Evolutionary conservation across 2,797 vertebrate genomes (phyloP).

Genomic region (Catharus ustulatus): DNA sequence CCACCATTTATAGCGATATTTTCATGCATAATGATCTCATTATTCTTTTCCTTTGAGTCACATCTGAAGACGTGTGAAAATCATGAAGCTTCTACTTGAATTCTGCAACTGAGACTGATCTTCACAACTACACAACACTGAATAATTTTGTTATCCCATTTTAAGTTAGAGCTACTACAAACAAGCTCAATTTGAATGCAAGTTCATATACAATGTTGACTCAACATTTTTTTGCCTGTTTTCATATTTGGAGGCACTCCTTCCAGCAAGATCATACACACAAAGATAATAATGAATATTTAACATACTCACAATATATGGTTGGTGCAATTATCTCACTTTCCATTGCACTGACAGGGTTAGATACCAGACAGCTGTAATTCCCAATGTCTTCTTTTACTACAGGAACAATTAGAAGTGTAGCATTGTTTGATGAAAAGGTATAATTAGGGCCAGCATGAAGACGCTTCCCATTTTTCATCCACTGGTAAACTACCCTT

Average conservation of each 20-base stretch:
- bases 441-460: constrained; percentile 71
- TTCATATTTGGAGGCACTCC: background rate
- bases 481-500: constrained; percentile 86
- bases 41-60: background rate
- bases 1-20: background rate
- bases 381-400: constrained; percentile 89
- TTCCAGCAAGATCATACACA: background rate
- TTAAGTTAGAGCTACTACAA: background rate
- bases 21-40: background rate
- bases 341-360: constrained; percentile 81
- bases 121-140: background rate
- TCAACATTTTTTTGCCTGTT: background rate
- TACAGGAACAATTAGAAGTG: constrained; percentile 85
- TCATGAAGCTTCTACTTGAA: background rate
- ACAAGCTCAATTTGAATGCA: background rate
- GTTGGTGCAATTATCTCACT: constrained; percentile 82
- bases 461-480: constrained; percentile 80
- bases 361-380: constrained; percentile 87
- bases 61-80: background rate
- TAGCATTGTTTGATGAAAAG: constrained; percentile 81
- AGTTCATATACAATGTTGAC: background rate
- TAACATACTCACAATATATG: constrained; percentile 92
- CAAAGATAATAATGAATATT: constrained; percentile 41
- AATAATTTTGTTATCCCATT: background rate
- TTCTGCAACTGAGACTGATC: background rate